Evolutionary conservation across 92 coral and sea anemone species (phyloP).

Genomic region (Pocillopora meandrina): DNA sequence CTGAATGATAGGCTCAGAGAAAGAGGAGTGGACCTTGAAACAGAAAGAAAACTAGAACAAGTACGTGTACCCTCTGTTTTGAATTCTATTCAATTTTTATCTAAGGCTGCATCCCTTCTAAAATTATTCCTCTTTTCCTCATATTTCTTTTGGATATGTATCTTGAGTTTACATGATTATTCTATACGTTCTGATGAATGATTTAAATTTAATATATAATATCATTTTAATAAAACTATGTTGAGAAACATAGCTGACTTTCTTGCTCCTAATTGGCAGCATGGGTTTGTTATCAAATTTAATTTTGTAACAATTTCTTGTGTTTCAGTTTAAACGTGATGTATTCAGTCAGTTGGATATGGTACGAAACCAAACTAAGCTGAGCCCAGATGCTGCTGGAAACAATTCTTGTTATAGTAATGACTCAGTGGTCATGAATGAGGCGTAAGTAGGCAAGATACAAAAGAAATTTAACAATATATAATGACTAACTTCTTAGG

Average conservation of each 20-base stretch:
- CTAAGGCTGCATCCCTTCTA: too few relatives aligned
- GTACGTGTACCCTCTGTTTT: constrained; percentile 16
- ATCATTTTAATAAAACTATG: too few relatives aligned
- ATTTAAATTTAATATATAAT: too few relatives aligned
- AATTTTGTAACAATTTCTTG: background rate
- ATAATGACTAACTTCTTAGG: too few relatives aligned
- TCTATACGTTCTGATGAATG: too few relatives aligned
- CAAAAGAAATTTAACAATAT: too few relatives aligned
- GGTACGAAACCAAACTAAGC: constrained; percentile 66
- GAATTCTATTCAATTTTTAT: too few relatives aligned
- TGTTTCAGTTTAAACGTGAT: constrained; percentile 73
- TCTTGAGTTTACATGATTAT: background rate
- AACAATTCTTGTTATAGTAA: constrained; percentile 44
- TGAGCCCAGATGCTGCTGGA: constrained; percentile 37
- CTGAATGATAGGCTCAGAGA: constrained; percentile 79
- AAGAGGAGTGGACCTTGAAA: constrained; percentile 81
- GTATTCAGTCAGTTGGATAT: constrained; percentile 73
- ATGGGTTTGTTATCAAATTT: background rate
- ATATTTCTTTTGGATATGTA: background rate
- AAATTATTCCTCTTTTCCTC: background rate
- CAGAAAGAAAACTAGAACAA: constrained; percentile 85
- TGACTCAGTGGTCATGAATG: constrained; percentile 61
- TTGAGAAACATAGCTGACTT: too few relatives aligned
- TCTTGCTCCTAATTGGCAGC: too few relatives aligned
- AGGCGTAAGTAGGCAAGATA: constrained; percentile 27